phyloP scores from a whole-genome alignment of 2,888 invertebrate genomes.

The Metallyticus violacea region DNA sequence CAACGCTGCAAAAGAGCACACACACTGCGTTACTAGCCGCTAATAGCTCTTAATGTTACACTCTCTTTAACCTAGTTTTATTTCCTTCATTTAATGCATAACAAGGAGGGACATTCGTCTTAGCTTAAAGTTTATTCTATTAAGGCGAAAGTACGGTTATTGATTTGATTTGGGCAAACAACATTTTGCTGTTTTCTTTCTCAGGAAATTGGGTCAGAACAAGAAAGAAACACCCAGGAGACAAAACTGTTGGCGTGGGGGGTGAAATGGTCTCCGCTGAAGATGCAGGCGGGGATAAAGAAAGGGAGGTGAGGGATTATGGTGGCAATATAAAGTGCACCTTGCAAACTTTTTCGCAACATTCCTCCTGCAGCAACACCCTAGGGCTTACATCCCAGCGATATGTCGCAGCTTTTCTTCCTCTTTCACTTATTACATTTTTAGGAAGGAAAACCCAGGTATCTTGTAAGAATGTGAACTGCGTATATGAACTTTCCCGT shows the following conservation, averaged over 20 bases:
- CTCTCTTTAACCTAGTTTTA: neutral
- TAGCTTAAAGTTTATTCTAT: neutral
- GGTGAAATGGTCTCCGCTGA: neutral
- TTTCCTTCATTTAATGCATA: neutral
- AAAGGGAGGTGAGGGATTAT: neutral
- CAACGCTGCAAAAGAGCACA: neutral
- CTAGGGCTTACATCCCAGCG: neutral
- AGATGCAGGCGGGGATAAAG: neutral
- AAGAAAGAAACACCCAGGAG: neutral
- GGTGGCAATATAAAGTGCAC: neutral
- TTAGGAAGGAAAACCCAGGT: neutral
- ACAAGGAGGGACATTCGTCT: neutral
- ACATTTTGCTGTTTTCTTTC: neutral
- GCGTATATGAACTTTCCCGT: neutral
- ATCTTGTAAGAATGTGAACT: neutral
- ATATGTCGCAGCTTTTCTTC: neutral
- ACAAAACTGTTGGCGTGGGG: neutral
- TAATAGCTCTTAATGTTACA: neutral
- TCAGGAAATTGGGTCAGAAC: neutral
- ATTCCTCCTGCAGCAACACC: neutral
- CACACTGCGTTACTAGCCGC: neutral
- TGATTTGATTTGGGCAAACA: neutral
- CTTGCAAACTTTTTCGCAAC: neutral
- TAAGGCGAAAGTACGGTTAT: neutral
- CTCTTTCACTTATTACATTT: neutral